A percentile compares a stretch with the other conserved stretches of the same genome.
Conservation (phyloP, 2,113 vertebrate genomes). For the Agapornis roseicollis region DNA sequence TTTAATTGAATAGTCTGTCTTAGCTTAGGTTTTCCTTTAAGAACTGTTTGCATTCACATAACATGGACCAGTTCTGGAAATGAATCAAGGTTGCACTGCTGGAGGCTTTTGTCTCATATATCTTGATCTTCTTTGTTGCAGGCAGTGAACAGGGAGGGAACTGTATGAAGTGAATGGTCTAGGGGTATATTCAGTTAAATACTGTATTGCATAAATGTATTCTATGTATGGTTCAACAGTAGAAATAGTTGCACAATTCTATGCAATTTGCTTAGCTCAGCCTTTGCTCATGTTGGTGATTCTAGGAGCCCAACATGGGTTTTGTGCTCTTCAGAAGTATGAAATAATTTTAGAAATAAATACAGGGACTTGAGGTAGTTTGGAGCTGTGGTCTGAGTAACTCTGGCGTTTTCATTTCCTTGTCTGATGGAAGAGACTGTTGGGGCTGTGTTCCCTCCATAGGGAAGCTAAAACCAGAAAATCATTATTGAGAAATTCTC, state of each 20-base stretch:
- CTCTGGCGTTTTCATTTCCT: background rate
- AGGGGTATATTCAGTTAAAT: background rate
- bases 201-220: background rate
- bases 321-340: background rate
- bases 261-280: background rate
- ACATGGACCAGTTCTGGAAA: background rate
- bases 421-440: background rate
- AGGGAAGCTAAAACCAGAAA: background rate
- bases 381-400: background rate
- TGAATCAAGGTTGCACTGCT: background rate
- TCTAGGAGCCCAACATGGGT: background rate
- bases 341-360: background rate
- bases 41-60: background rate
- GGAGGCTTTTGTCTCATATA: background rate
- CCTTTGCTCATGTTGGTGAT: background rate
- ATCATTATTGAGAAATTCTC: background rate
- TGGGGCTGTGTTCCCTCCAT: background rate
- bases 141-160: background rate
- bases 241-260: background rate
- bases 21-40: background rate
- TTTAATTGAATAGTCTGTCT: background rate
- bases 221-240: background rate
- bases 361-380: background rate
- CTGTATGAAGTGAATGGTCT: background rate
- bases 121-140: background rate